Conservation (phyloP, 2,797 vertebrate genomes). For the Dermochelys coriacea region DNA sequence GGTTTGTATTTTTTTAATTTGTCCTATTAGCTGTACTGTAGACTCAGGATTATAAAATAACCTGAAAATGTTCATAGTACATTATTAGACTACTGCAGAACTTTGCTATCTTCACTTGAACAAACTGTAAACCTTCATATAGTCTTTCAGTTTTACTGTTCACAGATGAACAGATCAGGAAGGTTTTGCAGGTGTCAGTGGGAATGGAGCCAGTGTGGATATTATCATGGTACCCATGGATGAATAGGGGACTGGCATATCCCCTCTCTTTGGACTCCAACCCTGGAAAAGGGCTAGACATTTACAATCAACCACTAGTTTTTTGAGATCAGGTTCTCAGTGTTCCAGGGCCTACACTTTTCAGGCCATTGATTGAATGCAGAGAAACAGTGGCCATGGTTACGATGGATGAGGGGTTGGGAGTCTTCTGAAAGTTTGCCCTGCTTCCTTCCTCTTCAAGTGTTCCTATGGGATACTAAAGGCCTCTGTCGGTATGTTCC, state of each 20-base stretch:
- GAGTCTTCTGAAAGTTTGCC: neutral
- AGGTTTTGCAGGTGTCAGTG: neutral
- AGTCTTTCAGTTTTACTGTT: neutral
- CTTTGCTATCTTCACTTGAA: neutral
- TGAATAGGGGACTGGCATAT: neutral
- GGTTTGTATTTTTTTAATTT: constrained; percentile 40
- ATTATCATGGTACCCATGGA: neutral
- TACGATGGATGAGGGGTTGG: neutral
- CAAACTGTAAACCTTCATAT: neutral
- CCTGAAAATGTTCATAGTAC: neutral
- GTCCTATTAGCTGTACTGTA: neutral
- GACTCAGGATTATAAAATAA: neutral
- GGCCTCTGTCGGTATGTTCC: neutral
- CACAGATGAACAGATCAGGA: neutral
- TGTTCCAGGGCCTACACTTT: neutral
- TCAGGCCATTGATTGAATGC: neutral
- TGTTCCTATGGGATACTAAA: neutral
- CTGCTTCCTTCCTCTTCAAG: neutral
- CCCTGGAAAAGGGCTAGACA: neutral
- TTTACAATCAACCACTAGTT: neutral
- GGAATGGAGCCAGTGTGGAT: neutral
- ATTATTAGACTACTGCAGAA: neutral
- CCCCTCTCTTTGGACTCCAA: neutral
- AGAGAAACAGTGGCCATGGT: neutral
- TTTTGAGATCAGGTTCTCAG: neutral